Evolutionary conservation across 1,140 invertebrate genomes (phyloP).

Genomic region (Aphis craccivora): DNA sequence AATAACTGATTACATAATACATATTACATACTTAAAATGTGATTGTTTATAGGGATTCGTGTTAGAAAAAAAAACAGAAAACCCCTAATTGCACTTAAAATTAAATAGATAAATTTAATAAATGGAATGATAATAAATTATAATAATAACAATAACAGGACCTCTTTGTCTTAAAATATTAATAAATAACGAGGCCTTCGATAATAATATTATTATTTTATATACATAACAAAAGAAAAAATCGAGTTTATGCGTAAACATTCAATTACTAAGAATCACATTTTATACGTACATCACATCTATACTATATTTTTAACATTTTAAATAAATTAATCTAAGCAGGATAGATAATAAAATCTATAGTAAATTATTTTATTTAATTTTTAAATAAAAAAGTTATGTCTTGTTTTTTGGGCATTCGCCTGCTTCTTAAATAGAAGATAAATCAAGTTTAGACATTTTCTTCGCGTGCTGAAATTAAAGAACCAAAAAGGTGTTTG

Average conservation of each 20-base stretch:
- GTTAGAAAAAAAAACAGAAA: constrained; percentile 26
- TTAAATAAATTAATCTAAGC: constrained; percentile 3
- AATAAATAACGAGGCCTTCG: constrained; percentile 40
- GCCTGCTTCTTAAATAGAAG: constrained; percentile 48
- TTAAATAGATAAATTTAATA: constrained; percentile 35
- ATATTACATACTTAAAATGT: constrained; percentile 45
- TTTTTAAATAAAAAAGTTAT: constrained; percentile 17
- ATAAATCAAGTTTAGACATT: constrained; percentile 41
- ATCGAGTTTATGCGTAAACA: constrained; percentile 40
- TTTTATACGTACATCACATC: constrained; percentile 37
- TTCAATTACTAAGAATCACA: constrained; percentile 45
- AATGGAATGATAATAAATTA: constrained; percentile 55
- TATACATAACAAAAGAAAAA: constrained; percentile 53
- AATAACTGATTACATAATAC: constrained; percentile 7
- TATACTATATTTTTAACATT: constrained; percentile 49
- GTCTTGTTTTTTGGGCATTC: constrained; percentile 41
- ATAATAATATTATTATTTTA: constrained; percentile 51
- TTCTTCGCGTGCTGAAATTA: constrained; percentile 39
- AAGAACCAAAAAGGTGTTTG: constrained; percentile 23
- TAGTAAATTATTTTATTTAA: constrained; percentile 3
- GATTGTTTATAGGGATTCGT: constrained; percentile 48
- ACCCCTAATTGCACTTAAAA: constrained; percentile 43
- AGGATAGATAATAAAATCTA: constrained; percentile 1
- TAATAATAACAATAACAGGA: constrained; percentile 54
- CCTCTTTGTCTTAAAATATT: constrained; percentile 44